A percentile compares a stretch with the other conserved stretches of the same genome.
Conservation (phyloP, 1,140 invertebrate genomes). For the Drosophila albomicans region DNA sequence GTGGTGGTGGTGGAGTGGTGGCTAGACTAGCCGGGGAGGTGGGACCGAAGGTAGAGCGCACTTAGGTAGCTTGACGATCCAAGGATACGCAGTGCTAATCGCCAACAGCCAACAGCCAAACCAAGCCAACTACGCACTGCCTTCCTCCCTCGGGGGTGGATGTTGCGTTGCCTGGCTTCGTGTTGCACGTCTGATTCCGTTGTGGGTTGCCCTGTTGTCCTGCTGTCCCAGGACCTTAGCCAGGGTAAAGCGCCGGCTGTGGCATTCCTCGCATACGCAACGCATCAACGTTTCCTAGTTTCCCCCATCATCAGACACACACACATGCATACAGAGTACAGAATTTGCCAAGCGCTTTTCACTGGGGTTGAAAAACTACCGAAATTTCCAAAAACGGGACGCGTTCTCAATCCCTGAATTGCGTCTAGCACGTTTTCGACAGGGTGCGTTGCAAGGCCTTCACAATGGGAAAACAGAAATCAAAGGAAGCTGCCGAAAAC, state of each 20-base stretch:
- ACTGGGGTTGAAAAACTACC: slow-evolving; percentile 65
- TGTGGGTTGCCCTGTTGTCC: background rate
- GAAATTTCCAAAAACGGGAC: slow-evolving; percentile 71
- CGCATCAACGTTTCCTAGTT: slow-evolving; percentile 4
- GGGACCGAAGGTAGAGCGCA: background rate
- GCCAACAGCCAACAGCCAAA: background rate
- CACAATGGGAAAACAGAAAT: slow-evolving; percentile 31
- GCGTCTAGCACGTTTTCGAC: background rate
- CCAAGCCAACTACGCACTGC: slow-evolving; percentile 9
- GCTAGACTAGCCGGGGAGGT: background rate
- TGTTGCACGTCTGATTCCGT: background rate
- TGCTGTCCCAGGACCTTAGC: background rate
- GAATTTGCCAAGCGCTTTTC: background rate
- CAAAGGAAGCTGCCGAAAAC: slow-evolving; percentile 21
- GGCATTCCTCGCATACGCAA: slow-evolving; percentile 39
- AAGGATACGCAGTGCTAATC: slow-evolving; percentile 5
- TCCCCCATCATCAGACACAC: no score
- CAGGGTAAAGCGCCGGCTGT: slow-evolving; percentile 30
- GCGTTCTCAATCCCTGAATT: slow-evolving; percentile 2
- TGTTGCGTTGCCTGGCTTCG: slow-evolving; percentile 8
- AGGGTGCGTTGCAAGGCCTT: slow-evolving; percentile 26
- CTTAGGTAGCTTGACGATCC: background rate
- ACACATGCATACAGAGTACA: no score
- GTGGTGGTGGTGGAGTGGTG: background rate
- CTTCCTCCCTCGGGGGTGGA: slow-evolving; percentile 39